Base-by-base conservation (phyloP, 2,113 vertebrate genomes). In the Indicator indicator region DNA sequence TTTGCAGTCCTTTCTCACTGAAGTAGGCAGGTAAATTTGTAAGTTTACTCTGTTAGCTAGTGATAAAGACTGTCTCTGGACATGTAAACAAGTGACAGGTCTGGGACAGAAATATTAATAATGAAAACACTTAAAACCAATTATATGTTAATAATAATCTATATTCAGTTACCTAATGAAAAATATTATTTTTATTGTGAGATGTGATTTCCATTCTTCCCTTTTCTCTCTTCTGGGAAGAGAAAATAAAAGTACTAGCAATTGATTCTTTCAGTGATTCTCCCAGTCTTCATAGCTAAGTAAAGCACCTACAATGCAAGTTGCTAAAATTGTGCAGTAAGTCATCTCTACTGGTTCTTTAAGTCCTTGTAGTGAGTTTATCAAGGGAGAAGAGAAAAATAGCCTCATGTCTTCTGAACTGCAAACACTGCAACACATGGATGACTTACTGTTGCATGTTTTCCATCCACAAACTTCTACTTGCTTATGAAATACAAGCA, bases 1-100 rank as follows among this genome's bases (percentile, higher is more conserved):
- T 95, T 90, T 96, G 70, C 86, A 96, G 65, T 77, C 68, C 63
- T 91, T 74, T 86, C 85, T 81, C 73, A 46, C 74, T 74, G 90
- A 90, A 79, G 80, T 6, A 80, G 44, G 84, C 46, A 83, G 80
- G 77, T 85, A 75, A 86, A 95, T 94, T 95, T 94, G 30, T 88
- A 90, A 96, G 88, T 73, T 81, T 83, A 60, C 68, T 90, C 81
- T 97, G 95, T 83, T 90, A 94, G 89, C 73, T 94, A 63, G 86
- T 94, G 95, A 97, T 95, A 96, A 95, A 95, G 82, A 52, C 70
- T 73, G 32, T 94, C 30, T 85, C 93, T 94, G 83, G 82, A 86
- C 75, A 90, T 58, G 60, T 82, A 96, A 93, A 76, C 65, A 89
- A 95, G 67, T 92, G 91, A 75, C 80, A 87, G 46, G 62, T 50